Base-by-base conservation (phyloP, 2,797 vertebrate species). In the Diceros bicornis region DNA sequence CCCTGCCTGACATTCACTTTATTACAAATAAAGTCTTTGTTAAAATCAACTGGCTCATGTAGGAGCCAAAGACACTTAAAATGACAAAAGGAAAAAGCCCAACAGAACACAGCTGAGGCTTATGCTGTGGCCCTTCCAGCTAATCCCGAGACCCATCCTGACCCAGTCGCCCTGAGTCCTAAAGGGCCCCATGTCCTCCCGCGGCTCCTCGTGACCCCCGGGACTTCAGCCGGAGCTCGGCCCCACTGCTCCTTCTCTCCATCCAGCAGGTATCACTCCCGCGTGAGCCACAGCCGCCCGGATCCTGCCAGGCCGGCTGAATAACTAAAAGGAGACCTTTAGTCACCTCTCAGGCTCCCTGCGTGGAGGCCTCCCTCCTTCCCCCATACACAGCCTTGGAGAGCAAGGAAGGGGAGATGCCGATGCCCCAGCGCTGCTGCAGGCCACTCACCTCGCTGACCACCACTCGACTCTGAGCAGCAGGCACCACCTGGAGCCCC, bases 101-200 rank as follows among this genome's bases (percentile, higher is more conserved):
- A 25, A 6, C 18, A 1, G 6, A 16, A 11, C 2, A 1, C 12
- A 17, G 71, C 21, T 0, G 0, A 12, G 16, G 32, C 34, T 0
- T 34, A 0, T 1, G 0, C 17, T 0, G 1, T 14, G 32, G 8
- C 17, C 71, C 2, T 21, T 11, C 37, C 2, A 2, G 21, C 3
- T 0, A 9, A 2, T 0, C 20, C 57, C 0, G 9, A 18, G 21
- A 1, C 1, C 72, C 29, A 0, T 3, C 47, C 82, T 41, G 1
- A 0, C 0, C 20, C 9, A 2, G 34, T 0, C 0, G 2, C 47
- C 10, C 59, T 0, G 9, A 2, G 0, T 23, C 47, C 66, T 0
- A 0, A 3, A 9, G 25, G 27, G 29, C 14, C 50, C 14, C 25
- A 3, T 0, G 3, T 0, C 41, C n/a, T 55, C 41, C n/a, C 0